Evolutionary conservation across 2,888 invertebrate species (phyloP).

Genomic region (Epinotia demarniana): DNA sequence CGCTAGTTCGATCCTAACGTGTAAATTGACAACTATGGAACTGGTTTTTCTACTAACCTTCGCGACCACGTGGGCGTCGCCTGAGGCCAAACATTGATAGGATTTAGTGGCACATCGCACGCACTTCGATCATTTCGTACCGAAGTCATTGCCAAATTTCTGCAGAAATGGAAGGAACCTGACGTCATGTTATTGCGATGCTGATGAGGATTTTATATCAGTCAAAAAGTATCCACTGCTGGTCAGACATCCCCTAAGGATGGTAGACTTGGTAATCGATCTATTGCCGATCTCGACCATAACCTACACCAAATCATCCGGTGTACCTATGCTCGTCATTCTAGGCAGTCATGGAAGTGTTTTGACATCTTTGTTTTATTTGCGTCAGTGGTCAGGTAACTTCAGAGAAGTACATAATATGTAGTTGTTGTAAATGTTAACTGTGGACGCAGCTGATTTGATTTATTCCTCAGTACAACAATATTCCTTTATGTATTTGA

Average conservation of each 20-base stretch:
- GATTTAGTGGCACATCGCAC: conserved; percentile 21
- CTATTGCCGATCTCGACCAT: not conserved
- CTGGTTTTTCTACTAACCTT: conserved; percentile 53
- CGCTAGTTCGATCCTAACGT: conserved; percentile 19
- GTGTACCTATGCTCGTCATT: too few relatives aligned
- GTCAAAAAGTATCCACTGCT: too few relatives aligned
- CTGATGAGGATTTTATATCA: not conserved
- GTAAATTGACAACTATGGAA: conserved; percentile 45
- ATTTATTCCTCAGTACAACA: not conserved
- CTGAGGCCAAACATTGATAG: conserved; percentile 47
- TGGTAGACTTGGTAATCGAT: too few relatives aligned
- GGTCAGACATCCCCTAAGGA: too few relatives aligned
- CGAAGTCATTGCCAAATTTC: conserved; percentile 5
- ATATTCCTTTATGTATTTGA: not conserved
- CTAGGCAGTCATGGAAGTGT: too few relatives aligned
- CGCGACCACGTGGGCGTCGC: conserved; percentile 61
- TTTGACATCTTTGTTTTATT: too few relatives aligned
- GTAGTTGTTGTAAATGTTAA: not conserved
- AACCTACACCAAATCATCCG: not conserved
- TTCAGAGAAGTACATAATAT: too few relatives aligned
- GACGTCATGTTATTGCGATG: not conserved
- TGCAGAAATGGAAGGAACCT: not conserved
- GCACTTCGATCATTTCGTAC: conserved; percentile 5
- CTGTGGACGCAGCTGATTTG: not conserved
- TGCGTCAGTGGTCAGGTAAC: too few relatives aligned